phyloP scores from a whole-genome alignment of 1,140 invertebrate species.

The Zaprionus inermis region DNA sequence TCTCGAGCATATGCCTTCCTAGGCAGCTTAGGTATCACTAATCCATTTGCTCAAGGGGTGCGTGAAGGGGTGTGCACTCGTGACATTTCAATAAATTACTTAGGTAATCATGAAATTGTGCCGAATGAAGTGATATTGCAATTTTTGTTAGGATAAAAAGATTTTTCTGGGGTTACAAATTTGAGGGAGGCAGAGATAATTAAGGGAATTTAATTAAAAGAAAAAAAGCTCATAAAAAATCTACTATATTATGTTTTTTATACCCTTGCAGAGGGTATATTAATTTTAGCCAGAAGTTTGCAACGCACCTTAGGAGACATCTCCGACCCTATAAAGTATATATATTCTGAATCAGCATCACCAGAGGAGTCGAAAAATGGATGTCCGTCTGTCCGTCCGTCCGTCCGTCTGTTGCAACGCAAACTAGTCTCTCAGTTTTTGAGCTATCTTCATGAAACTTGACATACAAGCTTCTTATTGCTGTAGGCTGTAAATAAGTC shows the following conservation, averaged over 20 bases:
- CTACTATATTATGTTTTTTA: not conserved
- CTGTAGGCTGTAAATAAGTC: too few species aligned
- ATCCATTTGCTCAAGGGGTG: constrained; percentile 12
- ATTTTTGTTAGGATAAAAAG: constrained; percentile 2
- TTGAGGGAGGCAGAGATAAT: not conserved
- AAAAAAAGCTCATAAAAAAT: not conserved
- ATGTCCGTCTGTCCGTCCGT: too few species aligned
- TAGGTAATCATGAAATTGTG: constrained; percentile 29
- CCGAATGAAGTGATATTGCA: constrained; percentile 21
- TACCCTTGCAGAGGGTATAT: too few species aligned
- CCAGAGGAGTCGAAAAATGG: too few species aligned
- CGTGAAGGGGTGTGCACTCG: constrained; percentile 20
- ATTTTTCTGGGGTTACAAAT: not conserved
- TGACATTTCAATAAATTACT: constrained; percentile 37
- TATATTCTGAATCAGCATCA: too few species aligned
- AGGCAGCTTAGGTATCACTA: constrained; percentile 9
- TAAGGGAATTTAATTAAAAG: not conserved
- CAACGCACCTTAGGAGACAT: too few species aligned
- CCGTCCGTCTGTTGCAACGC: too few species aligned
- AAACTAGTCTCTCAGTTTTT: too few species aligned
- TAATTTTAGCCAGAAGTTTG: too few species aligned
- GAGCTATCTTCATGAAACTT: too few species aligned
- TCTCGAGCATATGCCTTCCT: constrained; percentile 28
- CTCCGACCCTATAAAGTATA: too few species aligned
- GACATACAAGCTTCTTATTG: too few species aligned